Evolutionary conservation across 1,140 invertebrate genomes (phyloP).

Genomic region (Papilio polyxenes): DNA sequence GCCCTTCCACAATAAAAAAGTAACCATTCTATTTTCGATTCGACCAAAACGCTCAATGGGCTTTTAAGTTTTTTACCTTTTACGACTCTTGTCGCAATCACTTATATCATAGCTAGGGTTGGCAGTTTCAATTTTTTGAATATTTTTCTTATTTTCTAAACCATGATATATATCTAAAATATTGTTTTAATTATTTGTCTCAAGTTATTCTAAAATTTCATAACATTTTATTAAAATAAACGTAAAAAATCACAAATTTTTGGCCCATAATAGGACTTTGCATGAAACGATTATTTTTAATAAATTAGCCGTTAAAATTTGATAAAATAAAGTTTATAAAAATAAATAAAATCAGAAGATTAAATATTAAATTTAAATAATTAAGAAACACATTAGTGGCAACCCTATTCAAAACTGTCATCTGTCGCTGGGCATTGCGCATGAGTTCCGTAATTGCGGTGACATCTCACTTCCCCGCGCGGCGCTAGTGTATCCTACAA

Average conservation of each 20-base stretch:
- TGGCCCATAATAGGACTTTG: no score
- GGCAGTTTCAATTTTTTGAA: background rate
- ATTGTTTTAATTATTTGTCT: no score
- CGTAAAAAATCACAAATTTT: no score
- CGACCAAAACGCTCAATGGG: slow-evolving; percentile 9
- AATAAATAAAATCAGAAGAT: no score
- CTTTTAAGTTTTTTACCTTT: slow-evolving; percentile 36
- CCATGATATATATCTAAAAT: background rate
- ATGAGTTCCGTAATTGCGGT: slow-evolving; percentile 52
- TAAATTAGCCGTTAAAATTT: no score
- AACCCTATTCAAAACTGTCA: slow-evolving; percentile 41
- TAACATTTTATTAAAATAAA: no score
- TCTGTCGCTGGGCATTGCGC: slow-evolving; percentile 49
- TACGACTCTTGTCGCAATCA: slow-evolving; percentile 20
- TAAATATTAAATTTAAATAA: background rate
- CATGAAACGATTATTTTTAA: no score
- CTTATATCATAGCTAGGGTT: slow-evolving; percentile 35
- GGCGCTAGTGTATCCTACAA: slow-evolving; percentile 56
- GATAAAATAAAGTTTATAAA: no score
- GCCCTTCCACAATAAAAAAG: slow-evolving; percentile 5
- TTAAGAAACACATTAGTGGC: background rate
- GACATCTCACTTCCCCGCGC: slow-evolving; percentile 48
- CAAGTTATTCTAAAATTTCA: no score
- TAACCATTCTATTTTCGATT: slow-evolving; percentile 33
- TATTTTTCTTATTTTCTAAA: background rate